Percentiles rank a stretch among this genome's conserved stretches.
Conservation (phyloP, 2,797 vertebrate genomes). For the Amniataba percoides region DNA sequence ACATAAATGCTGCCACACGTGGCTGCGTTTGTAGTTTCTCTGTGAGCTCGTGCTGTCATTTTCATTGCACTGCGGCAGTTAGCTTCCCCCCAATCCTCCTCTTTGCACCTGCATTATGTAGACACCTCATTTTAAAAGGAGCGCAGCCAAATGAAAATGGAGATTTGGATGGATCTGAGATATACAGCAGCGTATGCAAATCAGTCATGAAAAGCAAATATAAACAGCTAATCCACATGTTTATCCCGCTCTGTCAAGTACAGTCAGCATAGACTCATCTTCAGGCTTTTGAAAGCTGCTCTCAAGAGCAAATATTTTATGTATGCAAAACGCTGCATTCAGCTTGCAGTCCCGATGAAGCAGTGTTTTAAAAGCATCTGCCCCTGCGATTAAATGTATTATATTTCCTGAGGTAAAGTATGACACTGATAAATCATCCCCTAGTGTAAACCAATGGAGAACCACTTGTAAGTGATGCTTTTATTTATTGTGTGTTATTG, state of each 20-base stretch:
- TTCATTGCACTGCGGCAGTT: not conserved
- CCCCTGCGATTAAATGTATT: not conserved
- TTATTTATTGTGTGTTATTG: not conserved
- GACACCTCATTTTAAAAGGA: slow-evolving; percentile 10
- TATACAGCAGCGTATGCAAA: slow-evolving; percentile 35
- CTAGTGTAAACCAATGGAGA: not conserved
- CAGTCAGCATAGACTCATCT: not conserved
- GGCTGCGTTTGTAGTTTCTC: slow-evolving; percentile 2
- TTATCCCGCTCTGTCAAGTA: slow-evolving; percentile 8
- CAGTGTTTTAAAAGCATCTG: not conserved
- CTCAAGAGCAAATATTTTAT: not conserved
- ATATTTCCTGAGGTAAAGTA: too few relatives aligned
- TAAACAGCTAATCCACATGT: slow-evolving; percentile 17
- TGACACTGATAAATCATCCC: not conserved
- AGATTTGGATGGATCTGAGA: slow-evolving; percentile 8
- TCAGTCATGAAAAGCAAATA: slow-evolving; percentile 14
- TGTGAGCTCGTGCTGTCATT: not conserved
- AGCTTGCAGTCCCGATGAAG: not conserved
- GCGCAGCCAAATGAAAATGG: slow-evolving; percentile 22
- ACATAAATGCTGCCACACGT: not conserved
- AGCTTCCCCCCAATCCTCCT: not conserved
- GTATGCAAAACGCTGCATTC: not conserved
- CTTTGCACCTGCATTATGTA: slow-evolving; percentile 12
- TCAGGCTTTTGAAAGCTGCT: slow-evolving; percentile 10
- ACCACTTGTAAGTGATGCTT: not conserved